Conservation (phyloP, 2,888 invertebrate species). For the Sarcophaga rosellei region DNA sequence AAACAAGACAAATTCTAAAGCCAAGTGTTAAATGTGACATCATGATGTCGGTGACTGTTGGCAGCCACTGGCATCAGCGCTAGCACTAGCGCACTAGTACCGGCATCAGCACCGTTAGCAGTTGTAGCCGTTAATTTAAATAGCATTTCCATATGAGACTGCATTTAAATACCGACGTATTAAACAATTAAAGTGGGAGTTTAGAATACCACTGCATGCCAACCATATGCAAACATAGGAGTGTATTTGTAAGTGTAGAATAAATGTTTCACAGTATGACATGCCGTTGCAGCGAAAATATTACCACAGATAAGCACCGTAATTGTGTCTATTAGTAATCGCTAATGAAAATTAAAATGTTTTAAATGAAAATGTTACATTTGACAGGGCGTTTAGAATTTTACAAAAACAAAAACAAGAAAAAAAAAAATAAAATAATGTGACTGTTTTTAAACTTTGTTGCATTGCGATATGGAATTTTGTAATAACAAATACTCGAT, state of each 20-base stretch:
- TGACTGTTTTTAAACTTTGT: not conserved
- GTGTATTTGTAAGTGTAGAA: too few relatives aligned
- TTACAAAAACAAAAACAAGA: not conserved
- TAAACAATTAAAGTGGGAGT: constrained; percentile 46
- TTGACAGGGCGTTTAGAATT: not conserved
- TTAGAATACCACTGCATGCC: not conserved
- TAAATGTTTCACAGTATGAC: not conserved
- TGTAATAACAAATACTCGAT: too few relatives aligned
- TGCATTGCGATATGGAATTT: not conserved
- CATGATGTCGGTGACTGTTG: constrained; percentile 44
- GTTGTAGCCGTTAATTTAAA: not conserved
- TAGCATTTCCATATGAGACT: constrained; percentile 7
- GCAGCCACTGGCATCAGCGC: not conserved
- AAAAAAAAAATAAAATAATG: not conserved
- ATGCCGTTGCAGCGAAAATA: constrained; percentile 69
- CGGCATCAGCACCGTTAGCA: not conserved
- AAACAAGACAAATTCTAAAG: constrained; percentile 24
- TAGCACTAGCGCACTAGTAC: not conserved
- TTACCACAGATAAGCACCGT: constrained; percentile 76
- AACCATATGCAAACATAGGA: not conserved
- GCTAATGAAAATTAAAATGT: constrained; percentile 69
- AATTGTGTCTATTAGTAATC: constrained; percentile 77
- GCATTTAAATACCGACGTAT: constrained; percentile 1
- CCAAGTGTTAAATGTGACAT: constrained; percentile 64
- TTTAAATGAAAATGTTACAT: constrained; percentile 26